Conservation (phyloP, 2,797 vertebrate genomes). For the Halcyon smyrnensis region DNA sequence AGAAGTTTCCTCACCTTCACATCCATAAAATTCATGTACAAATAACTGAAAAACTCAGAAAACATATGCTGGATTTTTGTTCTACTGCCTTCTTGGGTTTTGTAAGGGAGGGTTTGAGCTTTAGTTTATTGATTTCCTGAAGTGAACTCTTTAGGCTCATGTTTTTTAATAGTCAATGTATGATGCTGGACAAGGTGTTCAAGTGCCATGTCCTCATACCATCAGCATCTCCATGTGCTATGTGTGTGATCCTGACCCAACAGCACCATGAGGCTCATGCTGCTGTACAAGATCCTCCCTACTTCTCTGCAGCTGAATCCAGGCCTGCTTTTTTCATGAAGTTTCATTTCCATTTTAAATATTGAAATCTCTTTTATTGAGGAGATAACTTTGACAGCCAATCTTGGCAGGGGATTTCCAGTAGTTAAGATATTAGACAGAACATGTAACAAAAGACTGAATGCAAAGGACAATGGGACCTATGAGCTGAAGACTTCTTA, state of each 20-base stretch:
- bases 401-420: not conserved
- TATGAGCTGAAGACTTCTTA: not conserved
- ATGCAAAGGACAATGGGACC: not conserved
- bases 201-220: not conserved
- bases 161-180: not conserved
- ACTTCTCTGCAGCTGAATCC: not conserved
- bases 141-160: not conserved
- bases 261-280: accelerated
- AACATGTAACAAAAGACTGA: not conserved
- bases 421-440: not conserved
- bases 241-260: not conserved
- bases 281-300: not conserved
- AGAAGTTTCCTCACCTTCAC: not conserved
- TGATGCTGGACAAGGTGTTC: accelerated
- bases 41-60: not conserved
- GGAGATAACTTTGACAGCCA: not conserved
- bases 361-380: not conserved
- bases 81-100: not conserved
- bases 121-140: not conserved
- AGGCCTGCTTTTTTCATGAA: not conserved
- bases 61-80: not conserved
- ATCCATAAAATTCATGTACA: not conserved
- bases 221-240: accelerated
- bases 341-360: not conserved
- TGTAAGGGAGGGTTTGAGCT: not conserved